phyloP scores from a whole-genome alignment of 2,113 vertebrate genomes.

The Pipra filicauda region DNA sequence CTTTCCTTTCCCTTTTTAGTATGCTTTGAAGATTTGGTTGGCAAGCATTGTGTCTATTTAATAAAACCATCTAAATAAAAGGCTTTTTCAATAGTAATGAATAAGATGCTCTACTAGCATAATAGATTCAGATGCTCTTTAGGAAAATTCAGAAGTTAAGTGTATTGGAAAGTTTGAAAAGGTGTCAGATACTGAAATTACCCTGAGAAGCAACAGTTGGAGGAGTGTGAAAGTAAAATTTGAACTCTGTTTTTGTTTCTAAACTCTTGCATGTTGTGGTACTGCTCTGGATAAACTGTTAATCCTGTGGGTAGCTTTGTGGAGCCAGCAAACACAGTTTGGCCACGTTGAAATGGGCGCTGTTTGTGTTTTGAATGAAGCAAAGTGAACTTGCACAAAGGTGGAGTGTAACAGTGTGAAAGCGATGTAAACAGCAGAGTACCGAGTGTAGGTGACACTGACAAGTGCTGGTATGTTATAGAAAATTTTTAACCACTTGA shows the following conservation, averaged over 20 bases:
- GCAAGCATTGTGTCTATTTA: background rate
- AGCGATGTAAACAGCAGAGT: background rate
- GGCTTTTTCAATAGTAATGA: background rate
- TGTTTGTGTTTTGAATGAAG: background rate
- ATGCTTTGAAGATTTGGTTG: background rate
- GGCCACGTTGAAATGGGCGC: background rate
- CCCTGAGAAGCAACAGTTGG: background rate
- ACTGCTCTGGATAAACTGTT: background rate
- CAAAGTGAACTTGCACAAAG: background rate
- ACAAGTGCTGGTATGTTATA: background rate
- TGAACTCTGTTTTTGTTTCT: background rate
- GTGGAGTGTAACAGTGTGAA: background rate
- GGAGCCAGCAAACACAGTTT: background rate
- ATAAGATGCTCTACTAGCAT: background rate
- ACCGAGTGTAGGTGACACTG: background rate
- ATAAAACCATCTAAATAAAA: background rate
- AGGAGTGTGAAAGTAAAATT: background rate
- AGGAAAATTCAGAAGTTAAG: background rate
- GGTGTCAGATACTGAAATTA: background rate
- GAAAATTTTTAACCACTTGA: background rate
- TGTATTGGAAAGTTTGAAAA: background rate
- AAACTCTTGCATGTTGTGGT: background rate
- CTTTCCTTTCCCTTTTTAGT: background rate
- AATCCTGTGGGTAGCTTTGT: background rate
- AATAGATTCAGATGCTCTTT: background rate